Percentiles rank a stretch among this genome's conserved stretches.
These are phyloP conservation scores for Quiscalus mexicanus DNA, from an alignment of 2,113 vertebrate species.

Conservation along the genomic window DNA sequence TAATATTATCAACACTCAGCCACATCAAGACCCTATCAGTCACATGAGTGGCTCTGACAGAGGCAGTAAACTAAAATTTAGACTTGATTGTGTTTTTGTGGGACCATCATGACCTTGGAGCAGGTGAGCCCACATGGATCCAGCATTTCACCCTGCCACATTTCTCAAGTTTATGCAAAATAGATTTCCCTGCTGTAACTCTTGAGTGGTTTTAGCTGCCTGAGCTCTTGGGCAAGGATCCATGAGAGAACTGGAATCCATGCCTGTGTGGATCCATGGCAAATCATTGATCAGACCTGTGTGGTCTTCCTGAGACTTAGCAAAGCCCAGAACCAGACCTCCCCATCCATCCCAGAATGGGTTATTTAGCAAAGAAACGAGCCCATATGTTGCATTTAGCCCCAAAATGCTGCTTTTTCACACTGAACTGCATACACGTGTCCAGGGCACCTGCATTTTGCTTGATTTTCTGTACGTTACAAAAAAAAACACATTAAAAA, in stretches of 20 bases:
- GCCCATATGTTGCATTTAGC: not conserved
- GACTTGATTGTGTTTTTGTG: not conserved
- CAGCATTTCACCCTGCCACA: not conserved
- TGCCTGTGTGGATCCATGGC: not conserved
- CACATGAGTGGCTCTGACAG: not conserved
- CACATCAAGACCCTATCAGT: not conserved
- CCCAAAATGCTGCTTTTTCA: not conserved
- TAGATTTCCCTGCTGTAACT: not conserved
- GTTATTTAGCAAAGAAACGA: not conserved
- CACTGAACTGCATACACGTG: not conserved
- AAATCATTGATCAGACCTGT: not conserved
- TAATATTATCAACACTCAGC: not conserved
- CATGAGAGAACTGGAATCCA: not conserved
- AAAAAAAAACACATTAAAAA: not conserved
- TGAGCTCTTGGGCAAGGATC: not conserved
- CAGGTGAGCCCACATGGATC: not conserved
- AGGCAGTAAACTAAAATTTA: not conserved
- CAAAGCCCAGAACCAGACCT: not conserved
- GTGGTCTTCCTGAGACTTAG: not conserved
- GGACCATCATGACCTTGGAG: accelerated
- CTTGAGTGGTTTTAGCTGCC: not conserved
- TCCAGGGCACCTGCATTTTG: not conserved
- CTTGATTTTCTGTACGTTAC: not conserved
- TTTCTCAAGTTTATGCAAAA: not conserved
- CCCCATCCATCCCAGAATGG: not conserved